Conservation (phyloP, 2,797 vertebrate species). For the Mallotus villosus region DNA sequence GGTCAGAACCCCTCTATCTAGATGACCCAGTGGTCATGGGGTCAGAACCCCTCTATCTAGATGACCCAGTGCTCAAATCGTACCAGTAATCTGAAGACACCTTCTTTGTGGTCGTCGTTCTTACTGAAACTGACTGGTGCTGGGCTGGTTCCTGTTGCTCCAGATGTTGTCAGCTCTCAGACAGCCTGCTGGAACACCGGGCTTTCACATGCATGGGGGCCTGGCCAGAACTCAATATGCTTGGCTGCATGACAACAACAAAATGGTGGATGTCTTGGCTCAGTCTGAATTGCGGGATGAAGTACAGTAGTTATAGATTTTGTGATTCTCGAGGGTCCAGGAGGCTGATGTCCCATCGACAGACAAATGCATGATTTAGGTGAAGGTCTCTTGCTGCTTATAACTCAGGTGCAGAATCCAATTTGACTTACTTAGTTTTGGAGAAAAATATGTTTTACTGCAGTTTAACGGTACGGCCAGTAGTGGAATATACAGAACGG, state of each 20-base stretch:
- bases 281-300: background rate
- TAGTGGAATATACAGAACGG: no score
- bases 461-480: no score
- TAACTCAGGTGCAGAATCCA: background rate
- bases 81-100: conserved; percentile 3
- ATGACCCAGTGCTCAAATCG: background rate
- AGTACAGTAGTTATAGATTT: background rate
- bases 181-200: background rate
- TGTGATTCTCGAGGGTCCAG: background rate
- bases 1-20: background rate
- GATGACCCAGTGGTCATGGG: no score
- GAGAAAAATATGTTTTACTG: no score
- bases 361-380: background rate
- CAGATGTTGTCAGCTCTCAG: conserved; percentile 49
- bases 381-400: background rate
- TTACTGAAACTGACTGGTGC: conserved; percentile 75
- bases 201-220: background rate
- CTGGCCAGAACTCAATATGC: background rate
- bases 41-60: background rate
- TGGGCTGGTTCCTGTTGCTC: conserved; percentile 41
- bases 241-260: background rate
- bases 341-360: background rate
- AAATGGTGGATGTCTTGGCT: background rate
- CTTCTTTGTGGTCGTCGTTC: conserved; percentile 57
- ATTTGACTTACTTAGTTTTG: no score